Conservation (phyloP, 2,797 vertebrate genomes). For the Poeciliopsis paucimaculata region DNA sequence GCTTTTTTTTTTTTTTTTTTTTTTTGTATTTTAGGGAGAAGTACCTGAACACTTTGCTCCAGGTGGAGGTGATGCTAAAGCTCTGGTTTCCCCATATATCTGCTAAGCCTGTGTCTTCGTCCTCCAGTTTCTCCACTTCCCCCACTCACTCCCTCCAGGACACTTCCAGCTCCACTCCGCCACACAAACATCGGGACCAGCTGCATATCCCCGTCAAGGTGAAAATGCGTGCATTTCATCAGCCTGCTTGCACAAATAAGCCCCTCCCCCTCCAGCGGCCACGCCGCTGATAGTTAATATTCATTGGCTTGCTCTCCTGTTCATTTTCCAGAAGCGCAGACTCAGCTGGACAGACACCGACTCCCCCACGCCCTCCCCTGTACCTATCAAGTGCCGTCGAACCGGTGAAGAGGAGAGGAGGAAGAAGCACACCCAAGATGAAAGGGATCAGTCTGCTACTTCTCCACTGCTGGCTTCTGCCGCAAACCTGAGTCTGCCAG, state of each 20-base stretch:
- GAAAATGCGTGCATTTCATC: slow-evolving; percentile 23
- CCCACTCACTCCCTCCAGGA: slow-evolving; percentile 51
- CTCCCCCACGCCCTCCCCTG: slow-evolving; percentile 63
- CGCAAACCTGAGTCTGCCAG: slow-evolving; percentile 12
- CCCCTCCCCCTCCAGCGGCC: background rate
- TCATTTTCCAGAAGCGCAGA: slow-evolving; percentile 77
- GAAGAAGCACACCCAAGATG: slow-evolving; percentile 21
- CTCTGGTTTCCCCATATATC: slow-evolving; percentile 90
- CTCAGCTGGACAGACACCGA: slow-evolving; percentile 81
- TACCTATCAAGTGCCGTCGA: slow-evolving; percentile 62
- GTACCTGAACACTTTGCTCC: slow-evolving; percentile 90
- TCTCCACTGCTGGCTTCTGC: slow-evolving; percentile 15
- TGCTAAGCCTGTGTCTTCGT: slow-evolving; percentile 52
- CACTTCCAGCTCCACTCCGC: slow-evolving; percentile 55
- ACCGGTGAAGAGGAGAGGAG: slow-evolving; percentile 41
- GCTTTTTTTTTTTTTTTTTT: background rate
- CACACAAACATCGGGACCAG: slow-evolving; percentile 76
- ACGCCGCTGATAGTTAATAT: background rate
- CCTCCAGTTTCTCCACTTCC: slow-evolving; percentile 31
- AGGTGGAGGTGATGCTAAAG: slow-evolving; percentile 93
- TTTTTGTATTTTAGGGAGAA: slow-evolving; percentile 78
- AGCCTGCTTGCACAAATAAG: slow-evolving; percentile 6
- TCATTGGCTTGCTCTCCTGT: slow-evolving; percentile 10
- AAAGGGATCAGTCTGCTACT: slow-evolving; percentile 9
- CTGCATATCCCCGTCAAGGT: slow-evolving; percentile 77